Base-by-base conservation (phyloP, 2,888 invertebrate species). In the Falcaria lacertinaria region DNA sequence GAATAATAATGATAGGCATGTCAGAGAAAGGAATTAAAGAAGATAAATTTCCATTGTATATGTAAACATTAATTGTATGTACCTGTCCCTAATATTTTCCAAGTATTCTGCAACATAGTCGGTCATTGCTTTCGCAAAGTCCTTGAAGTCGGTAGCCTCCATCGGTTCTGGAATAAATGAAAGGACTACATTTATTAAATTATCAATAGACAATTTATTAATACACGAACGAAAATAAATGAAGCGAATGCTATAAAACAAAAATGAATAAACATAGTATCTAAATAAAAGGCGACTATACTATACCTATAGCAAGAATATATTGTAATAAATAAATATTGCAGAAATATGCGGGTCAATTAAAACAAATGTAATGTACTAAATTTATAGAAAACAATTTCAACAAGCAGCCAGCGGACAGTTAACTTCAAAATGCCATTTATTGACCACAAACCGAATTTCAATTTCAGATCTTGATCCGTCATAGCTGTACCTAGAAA, bases 81-180 rank as follows among this genome's bases (percentile, higher is more conserved):
- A 95, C 96, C 96, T 95, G 78, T 97, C 97, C 74, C 97, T 91
- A 62, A 99, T 97, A 65, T 96, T 97, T 78, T 98, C 97, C 80
- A 98, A 90, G 83, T 99, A 99, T 69, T 97, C 94, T 6, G 96
- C 94, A 47, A 98, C 96, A 79, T 96, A 98, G 71, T 98, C 97
- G 33, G 97, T 93, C 96, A 98, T 98, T 70, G 96, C 95, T 79
- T 95, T 96, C 49, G 97, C 97, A 74, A 96, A 96, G 62, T 95
- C 94, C 76, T 93, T 94, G 77, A 96, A 96, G 62, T 94, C 93
- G 57, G 92, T 91, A 34, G 94, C 92, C 76, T 96, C 96, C 96
- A 96, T 96, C 54, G 79, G 67, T 50, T 83, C 90, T 90, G 80
- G 34, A 72, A 74, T 50, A 43, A 41, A 54, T 11, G 11, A 28